A percentile compares a stretch with the other conserved stretches of the same genome.
phyloP scores from a whole-genome alignment of 2,888 invertebrate genomes.

The Chydorus sphaericus region DNA sequence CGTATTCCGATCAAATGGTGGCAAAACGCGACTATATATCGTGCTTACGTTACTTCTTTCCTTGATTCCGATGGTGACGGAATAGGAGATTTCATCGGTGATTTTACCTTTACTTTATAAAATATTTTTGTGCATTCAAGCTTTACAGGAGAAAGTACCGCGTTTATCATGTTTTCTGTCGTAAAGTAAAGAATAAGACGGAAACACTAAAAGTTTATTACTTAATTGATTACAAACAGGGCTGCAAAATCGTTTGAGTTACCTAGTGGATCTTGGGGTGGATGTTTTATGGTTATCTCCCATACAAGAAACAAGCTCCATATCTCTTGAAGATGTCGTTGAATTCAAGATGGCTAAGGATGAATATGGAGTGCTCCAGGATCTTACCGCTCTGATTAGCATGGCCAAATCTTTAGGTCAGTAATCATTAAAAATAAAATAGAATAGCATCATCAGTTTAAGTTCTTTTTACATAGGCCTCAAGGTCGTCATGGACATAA shows the following conservation, averaged over 20 bases:
- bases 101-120: no score
- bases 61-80: conserved; percentile 23
- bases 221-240: conserved; percentile 29
- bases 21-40: conserved; percentile 27
- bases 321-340: not conserved
- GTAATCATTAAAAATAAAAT: no score
- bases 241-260: conserved; percentile 31
- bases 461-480: conserved; percentile 34
- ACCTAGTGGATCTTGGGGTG: conserved; percentile 51
- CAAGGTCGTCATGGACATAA: conserved; percentile 53
- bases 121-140: no score
- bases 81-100: conserved; percentile 25
- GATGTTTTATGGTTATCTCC: conserved; percentile 72
- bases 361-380: not conserved
- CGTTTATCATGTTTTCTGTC: no score
- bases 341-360: not conserved
- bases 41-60: conserved; percentile 24
- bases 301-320: conserved; percentile 46
- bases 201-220: no score
- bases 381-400: conserved; percentile 31
- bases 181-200: no score
- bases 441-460: conserved; percentile 29
- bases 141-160: no score
- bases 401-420: conserved; percentile 36
- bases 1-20: conserved; percentile 51